Conservation (phyloP, 2,113 vertebrate species). For the Chamaea fasciata region DNA sequence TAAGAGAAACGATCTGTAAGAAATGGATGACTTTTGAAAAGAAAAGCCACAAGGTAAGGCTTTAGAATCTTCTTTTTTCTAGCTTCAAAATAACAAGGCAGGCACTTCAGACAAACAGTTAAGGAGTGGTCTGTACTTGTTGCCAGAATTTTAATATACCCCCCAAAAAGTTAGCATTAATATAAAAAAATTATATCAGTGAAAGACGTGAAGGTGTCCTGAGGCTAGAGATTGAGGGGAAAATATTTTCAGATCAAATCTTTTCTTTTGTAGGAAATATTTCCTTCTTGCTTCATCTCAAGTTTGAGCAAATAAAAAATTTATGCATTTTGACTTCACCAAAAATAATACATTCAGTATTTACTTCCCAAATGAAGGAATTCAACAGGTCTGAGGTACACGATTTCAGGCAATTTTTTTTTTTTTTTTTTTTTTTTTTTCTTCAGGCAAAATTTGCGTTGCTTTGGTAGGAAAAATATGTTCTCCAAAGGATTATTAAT, state of each 20-base stretch:
- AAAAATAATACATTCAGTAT: not conserved
- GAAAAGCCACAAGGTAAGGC: not conserved
- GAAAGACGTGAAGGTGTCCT: not conserved
- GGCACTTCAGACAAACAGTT: not conserved
- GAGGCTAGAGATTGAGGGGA: not conserved
- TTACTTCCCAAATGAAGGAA: not conserved
- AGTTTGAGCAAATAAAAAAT: not conserved
- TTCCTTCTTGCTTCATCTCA: not conserved
- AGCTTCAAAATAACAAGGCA: not conserved
- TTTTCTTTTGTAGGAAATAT: not conserved
- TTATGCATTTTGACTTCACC: not conserved
- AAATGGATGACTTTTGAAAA: not conserved
- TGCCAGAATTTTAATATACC: not conserved
- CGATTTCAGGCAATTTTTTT: not conserved
- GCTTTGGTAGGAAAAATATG: fast-evolving
- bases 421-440: not conserved
- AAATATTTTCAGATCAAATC: not conserved
- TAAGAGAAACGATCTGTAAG: not conserved
- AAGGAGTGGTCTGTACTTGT: not conserved
- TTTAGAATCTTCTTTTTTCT: not conserved
- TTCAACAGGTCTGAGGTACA: not conserved
- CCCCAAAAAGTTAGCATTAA: not conserved
- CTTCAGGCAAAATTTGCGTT: not conserved
- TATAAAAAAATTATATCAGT: not conserved
- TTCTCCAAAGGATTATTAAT: not conserved